A percentile compares a stretch with the other conserved stretches of the same genome.
phyloP scores from a whole-genome alignment of 2,797 vertebrate genomes.

The Cyclura pinguis region DNA sequence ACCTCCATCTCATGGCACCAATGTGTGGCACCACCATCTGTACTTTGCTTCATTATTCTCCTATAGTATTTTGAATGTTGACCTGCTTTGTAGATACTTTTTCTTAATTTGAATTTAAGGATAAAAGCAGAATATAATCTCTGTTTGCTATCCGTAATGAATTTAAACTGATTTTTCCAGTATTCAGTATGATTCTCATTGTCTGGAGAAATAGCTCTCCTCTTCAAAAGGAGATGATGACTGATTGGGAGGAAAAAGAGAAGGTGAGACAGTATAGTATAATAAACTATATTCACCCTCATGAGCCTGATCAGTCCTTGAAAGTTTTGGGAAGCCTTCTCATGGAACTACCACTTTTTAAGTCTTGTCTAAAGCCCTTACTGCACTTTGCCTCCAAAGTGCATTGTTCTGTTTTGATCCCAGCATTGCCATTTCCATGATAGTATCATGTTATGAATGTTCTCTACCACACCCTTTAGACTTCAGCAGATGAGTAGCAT shows the following conservation, averaged over 20 bases:
- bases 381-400: no score
- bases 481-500: no score
- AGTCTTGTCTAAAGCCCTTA: no score
- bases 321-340: no score
- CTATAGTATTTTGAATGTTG: conserved; percentile 2
- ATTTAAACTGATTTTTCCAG: background rate
- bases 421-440: no score
- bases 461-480: no score
- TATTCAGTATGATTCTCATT: background rate
- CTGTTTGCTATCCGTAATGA: background rate
- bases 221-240: conserved; percentile 4
- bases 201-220: background rate
- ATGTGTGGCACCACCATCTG: background rate
- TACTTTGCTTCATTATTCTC: background rate
- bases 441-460: no score
- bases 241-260: background rate
- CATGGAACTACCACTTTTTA: no score
- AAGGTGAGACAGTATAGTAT: background rate
- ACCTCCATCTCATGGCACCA: background rate
- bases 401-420: no score
- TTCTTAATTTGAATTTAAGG: background rate
- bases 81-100: background rate
- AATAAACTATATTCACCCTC: no score
- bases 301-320: no score
- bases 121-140: background rate